Percentiles rank a stretch among this genome's conserved stretches.
phyloP scores from a whole-genome alignment of 2,888 invertebrate genomes.

The Carterocephalus palaemon region DNA sequence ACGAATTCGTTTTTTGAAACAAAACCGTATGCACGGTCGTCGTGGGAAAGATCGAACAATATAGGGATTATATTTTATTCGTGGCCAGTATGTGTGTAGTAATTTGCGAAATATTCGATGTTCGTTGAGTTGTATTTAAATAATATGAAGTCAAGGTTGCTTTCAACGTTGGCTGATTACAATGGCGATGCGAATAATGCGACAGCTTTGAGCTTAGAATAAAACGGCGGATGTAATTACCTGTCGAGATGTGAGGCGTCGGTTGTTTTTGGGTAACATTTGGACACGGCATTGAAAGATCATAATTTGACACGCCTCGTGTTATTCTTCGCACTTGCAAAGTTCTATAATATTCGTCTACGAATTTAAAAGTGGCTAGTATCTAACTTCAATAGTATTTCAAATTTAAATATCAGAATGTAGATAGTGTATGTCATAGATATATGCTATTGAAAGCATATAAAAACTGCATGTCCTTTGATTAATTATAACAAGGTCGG shows the following conservation, averaged over 20 bases:
- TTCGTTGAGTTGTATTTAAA: slow-evolving; percentile 33
- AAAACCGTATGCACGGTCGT: slow-evolving; percentile 55
- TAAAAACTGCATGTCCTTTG: slow-evolving; percentile 15
- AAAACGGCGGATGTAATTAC: slow-evolving; percentile 61
- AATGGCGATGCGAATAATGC: slow-evolving; percentile 49
- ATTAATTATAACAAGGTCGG: slow-evolving; percentile 15
- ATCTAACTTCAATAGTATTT: slow-evolving; percentile 6
- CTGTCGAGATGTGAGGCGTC: slow-evolving; percentile 26
- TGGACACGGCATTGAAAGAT: slow-evolving; percentile 30
- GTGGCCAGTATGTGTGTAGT: slow-evolving; percentile 48
- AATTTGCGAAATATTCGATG: slow-evolving; percentile 53
- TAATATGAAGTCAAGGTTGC: slow-evolving; percentile 35
- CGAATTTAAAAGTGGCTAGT: slow-evolving; percentile 7
- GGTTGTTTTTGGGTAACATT: slow-evolving; percentile 30
- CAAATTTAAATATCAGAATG: background rate
- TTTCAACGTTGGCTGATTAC: slow-evolving; percentile 42
- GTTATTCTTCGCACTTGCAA: slow-evolving; percentile 4
- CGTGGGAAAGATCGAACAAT: slow-evolving; percentile 69
- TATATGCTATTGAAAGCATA: background rate
- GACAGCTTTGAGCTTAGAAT: slow-evolving; percentile 43
- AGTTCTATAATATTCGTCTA: slow-evolving; percentile 4
- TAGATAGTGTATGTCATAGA: background rate
- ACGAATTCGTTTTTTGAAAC: slow-evolving; percentile 40
- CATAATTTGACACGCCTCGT: slow-evolving; percentile 30
- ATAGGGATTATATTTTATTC: slow-evolving; percentile 56